Conservation (phyloP, 2,113 vertebrate species). For the Bufo bufo region DNA sequence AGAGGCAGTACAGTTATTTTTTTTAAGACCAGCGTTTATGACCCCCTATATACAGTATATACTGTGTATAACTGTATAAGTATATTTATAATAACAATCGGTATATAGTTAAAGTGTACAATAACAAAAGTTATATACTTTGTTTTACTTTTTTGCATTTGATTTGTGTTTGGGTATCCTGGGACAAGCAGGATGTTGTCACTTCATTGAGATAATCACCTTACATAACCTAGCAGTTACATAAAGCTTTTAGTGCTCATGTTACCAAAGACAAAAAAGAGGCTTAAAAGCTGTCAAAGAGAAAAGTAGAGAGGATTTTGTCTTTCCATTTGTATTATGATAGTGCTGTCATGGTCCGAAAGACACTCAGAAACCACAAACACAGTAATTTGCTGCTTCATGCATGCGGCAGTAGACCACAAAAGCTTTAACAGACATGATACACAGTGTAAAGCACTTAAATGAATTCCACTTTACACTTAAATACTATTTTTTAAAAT, state of each 20-base stretch:
- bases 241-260: conserved; percentile 40
- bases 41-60: no score
- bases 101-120: no score
- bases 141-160: background rate
- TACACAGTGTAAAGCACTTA: conserved; percentile 3
- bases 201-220: conserved; percentile 51
- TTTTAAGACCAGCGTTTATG: no score
- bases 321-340: conserved; percentile 49
- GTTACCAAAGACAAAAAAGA: conserved; percentile 45
- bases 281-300: conserved; percentile 50
- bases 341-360: conserved; percentile 55
- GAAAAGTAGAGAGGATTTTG: conserved; percentile 28
- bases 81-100: no score
- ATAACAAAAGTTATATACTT: no score
- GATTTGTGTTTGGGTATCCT: background rate
- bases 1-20: no score
- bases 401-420: conserved; percentile 47
- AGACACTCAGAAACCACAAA: conserved; percentile 46
- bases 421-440: conserved; percentile 21
- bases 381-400: conserved; percentile 56
- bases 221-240: conserved; percentile 9
- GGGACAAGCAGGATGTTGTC: conserved; percentile 51
- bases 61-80: no score
- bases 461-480: conserved; percentile 22
- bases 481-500: background rate